Conservation (phyloP, 2,113 vertebrate species). For the Numenius arquata region DNA sequence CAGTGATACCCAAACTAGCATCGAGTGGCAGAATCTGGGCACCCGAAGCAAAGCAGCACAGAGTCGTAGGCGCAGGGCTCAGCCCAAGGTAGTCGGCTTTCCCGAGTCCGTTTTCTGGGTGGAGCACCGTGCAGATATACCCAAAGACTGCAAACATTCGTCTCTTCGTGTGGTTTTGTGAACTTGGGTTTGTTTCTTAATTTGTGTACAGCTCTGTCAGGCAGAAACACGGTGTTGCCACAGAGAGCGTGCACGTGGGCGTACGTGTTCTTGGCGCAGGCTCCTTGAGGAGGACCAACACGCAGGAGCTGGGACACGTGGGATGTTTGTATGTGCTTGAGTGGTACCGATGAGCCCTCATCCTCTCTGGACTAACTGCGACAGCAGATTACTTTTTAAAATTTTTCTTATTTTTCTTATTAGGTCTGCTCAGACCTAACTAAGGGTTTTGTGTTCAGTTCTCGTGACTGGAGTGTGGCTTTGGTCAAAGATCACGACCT, state of each 20-base stretch:
- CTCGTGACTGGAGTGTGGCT: not conserved
- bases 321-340: not conserved
- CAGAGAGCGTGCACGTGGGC: not conserved
- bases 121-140: not conserved
- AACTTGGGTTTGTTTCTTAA: conserved; percentile 22
- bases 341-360: not conserved
- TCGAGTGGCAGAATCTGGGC: not conserved
- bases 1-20: not conserved
- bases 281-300: not conserved
- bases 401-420: too few species aligned
- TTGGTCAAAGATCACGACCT: not conserved
- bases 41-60: not conserved
- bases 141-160: not conserved
- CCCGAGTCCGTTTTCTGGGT: not conserved
- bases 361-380: not conserved
- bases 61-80: not conserved
- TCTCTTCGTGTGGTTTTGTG: conserved; percentile 29
- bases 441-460: not conserved
- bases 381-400: not conserved
- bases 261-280: conserved; percentile 1
- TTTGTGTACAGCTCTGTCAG: conserved; percentile 6
- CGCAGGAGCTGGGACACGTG: not conserved
- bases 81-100: not conserved
- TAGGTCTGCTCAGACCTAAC: not conserved
- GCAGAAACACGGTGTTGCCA: not conserved